Evolutionary conservation across 2,797 vertebrate species (phyloP), one percentile per base, ranked within the genome.

Genomic region (Catamblyrhynchus diadema): DNA sequence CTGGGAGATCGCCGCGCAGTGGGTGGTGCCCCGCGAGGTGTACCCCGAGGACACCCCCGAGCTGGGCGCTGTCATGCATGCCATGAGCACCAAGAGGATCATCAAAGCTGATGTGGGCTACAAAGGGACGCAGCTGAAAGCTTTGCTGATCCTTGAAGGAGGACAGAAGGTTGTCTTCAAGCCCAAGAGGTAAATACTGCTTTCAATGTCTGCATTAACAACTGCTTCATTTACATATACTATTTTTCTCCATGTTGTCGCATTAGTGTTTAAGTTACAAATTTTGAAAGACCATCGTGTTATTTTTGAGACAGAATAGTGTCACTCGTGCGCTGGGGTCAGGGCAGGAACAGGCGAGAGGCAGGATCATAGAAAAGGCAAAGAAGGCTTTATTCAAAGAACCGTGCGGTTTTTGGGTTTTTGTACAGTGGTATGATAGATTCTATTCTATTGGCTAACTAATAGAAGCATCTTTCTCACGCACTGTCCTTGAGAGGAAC

Each of bases 121-220:
- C 89, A 99, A 99, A 96, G 99, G 99, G 48, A 99, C 99, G 1
- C 99, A 99, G 64, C 98, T 99, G 81, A 99, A 99, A 96, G 99
- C 99, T 70, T 97, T 99, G 93, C 97, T 99, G 77, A 98, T 99
- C 81, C 98, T 99, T 83, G 99, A 99, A 41, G 99, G 99, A 54
- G 99, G 99, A 12, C 99, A 99, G 97, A 99, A 99, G 96, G 99
- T 99, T 41, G 99, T 99, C 95, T 99, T 99, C 97, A 99, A 99
- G 93, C 99, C 99, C 82, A 99, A 99, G 95, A 99, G 99, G 99
- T 99, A 93, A 98, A 75, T 88, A 12, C 25, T 81, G 39, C n/a
- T 80, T 84, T 77, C 35, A 8, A 0, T 61, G 59, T 10, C 9
- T 54, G 8, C 30, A 2, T n/a, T 57, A 62, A n/a, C 59, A 56